Conservation (phyloP, 1,140 invertebrate species). For the Microplitis demolitor region DNA sequence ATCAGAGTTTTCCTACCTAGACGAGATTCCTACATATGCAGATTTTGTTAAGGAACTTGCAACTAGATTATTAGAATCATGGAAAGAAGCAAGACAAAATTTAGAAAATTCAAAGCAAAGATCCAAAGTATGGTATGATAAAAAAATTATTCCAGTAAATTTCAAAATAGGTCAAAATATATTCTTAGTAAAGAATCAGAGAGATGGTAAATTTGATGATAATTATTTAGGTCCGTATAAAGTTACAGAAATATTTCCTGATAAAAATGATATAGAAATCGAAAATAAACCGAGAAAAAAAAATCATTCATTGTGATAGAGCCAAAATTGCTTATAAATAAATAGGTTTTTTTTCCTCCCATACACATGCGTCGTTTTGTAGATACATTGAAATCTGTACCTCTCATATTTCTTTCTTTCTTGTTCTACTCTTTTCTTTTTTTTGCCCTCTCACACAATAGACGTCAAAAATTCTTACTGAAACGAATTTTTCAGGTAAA, state of each 20-base stretch:
- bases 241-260: constrained; percentile 11
- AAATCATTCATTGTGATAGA: constrained; percentile 1
- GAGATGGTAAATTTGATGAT: background rate
- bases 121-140: constrained; percentile 17
- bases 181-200: background rate
- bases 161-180: constrained; percentile 1
- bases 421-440: too few species aligned
- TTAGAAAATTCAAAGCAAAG: constrained; percentile 5
- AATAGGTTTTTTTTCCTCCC: background rate
- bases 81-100: constrained; percentile 4
- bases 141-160: background rate
- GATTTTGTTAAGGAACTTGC: too few species aligned
- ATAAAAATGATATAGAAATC: constrained; percentile 11
- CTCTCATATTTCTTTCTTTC: too few species aligned
- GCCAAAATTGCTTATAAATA: background rate
- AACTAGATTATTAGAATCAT: background rate
- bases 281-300: background rate
- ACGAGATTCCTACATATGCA: too few species aligned
- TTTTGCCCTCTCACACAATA: too few species aligned
- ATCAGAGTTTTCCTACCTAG: too few species aligned
- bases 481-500: background rate
- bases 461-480: too few species aligned
- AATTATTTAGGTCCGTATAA: constrained; percentile 11
- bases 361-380: too few species aligned
- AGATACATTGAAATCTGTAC: too few species aligned